Base-by-base conservation (phyloP, 2,797 vertebrate genomes). In the Anniella stebbinsi region DNA sequence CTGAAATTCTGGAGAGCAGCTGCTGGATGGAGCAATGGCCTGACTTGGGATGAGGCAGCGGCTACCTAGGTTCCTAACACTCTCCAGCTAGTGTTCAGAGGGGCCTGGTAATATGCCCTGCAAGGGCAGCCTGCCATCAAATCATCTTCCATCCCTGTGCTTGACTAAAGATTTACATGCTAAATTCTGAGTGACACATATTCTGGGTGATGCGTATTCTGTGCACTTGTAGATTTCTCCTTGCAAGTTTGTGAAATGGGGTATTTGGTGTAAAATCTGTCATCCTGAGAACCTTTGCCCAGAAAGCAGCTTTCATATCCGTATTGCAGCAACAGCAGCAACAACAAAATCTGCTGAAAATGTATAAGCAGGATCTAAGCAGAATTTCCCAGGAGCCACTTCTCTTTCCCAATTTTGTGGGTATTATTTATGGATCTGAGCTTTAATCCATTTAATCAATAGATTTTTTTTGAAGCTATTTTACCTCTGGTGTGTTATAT, bases 371-470 rank as follows among this genome's bases (percentile, higher is more conserved):
- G 30, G 36, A 11, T n/a, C 73, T 87, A 45, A 57, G 48, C 17
- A 60, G 51, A 25, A 60, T 60, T 81, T 73, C 67, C 67, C 45
- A 70, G 7, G 48, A 25, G 23, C 48, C 45, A 85, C 11, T 3
- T 11, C 1, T 5, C 28, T 51, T 80, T 23, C 36, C n/a, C n/a
- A 12, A 6, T 36, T 84, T 21, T 69, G 25, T 30, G 7, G 25
- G 10, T 69, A 66, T 83, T 83, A 45, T 48, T 48, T 36, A 5
- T 51, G 41, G 13, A 67, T 66, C 67, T 67, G 48, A 57, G 17
- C n/a, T 54, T 84, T 77, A 54, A 84, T 51, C 12, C 21, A 66
- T 72, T 80, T 70, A 88, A 88, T 88, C n/a, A 87, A 25, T 17
- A 78, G 38, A n/a, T 63, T 66, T 66, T 11, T 9, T 17, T 12